Evolutionary conservation across 2,888 invertebrate species (phyloP).

Genomic region (Anthophora plumipes): DNA sequence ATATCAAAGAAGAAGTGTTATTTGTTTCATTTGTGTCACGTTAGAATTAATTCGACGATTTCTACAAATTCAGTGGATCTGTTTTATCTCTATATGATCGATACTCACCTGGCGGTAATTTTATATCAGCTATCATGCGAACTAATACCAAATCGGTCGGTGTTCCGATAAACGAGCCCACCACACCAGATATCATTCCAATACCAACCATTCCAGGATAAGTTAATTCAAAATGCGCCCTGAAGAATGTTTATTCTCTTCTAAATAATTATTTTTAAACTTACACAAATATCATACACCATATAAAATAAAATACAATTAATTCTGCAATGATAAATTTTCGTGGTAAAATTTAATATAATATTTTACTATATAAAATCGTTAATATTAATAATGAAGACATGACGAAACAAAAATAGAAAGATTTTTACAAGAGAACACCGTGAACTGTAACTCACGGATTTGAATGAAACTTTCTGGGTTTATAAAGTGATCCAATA

Average conservation of each 20-base stretch:
- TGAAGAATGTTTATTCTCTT: slow-evolving; percentile 34
- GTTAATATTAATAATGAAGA: too few relatives aligned
- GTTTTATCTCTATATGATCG: background rate
- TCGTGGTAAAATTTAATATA: too few relatives aligned
- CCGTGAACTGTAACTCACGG: too few relatives aligned
- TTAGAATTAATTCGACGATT: too few relatives aligned
- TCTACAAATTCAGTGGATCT: background rate
- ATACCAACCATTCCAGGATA: slow-evolving; percentile 77
- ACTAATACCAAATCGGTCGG: slow-evolving; percentile 87
- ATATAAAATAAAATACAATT: background rate
- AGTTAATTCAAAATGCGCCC: slow-evolving; percentile 66
- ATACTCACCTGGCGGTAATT: slow-evolving; percentile 84
- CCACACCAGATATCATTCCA: slow-evolving; percentile 87
- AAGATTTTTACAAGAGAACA: too few relatives aligned
- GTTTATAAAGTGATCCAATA: too few relatives aligned
- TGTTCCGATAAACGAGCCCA: slow-evolving; percentile 88
- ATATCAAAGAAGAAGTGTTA: too few relatives aligned
- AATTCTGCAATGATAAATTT: background rate
- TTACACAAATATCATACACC: background rate
- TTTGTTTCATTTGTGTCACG: too few relatives aligned
- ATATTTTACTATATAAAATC: too few relatives aligned
- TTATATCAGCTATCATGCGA: slow-evolving; percentile 88
- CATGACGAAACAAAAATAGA: too few relatives aligned
- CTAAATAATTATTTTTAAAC: background rate
- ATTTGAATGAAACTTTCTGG: too few relatives aligned